Conservation (phyloP, 2,113 vertebrate species). For the Lagopus muta region DNA sequence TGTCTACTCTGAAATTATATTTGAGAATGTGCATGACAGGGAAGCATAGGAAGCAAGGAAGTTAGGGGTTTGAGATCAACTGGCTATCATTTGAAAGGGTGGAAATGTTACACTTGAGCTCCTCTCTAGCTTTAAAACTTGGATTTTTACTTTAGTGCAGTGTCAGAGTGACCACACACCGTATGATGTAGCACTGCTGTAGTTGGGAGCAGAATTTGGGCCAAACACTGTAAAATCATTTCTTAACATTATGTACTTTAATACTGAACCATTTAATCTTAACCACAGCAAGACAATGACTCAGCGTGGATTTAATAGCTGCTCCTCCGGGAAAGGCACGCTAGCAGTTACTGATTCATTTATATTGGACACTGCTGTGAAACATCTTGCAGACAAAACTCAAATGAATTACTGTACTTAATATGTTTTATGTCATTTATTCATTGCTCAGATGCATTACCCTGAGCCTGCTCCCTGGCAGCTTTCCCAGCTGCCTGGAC, state of each 20-base stretch:
- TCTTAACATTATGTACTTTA: neutral
- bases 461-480: slow-evolving; percentile 10
- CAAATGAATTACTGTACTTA: slow-evolving; percentile 12
- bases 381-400: slow-evolving; percentile 33
- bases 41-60: neutral
- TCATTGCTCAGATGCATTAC: slow-evolving; percentile 7
- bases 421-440: neutral
- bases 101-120: neutral
- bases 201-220: neutral
- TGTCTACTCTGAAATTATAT: neutral
- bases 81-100: neutral
- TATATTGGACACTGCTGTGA: neutral
- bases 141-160: neutral
- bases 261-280: neutral
- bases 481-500: neutral
- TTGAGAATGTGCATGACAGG: neutral
- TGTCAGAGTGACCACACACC: neutral
- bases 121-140: neutral
- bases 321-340: neutral
- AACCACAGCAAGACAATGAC: neutral
- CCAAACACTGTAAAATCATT: neutral
- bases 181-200: accelerated
- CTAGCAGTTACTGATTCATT: neutral
- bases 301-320: neutral
- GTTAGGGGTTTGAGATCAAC: neutral